Evolutionary conservation across 2,888 invertebrate species (phyloP).

Genomic region (Salpingus planirostris): DNA sequence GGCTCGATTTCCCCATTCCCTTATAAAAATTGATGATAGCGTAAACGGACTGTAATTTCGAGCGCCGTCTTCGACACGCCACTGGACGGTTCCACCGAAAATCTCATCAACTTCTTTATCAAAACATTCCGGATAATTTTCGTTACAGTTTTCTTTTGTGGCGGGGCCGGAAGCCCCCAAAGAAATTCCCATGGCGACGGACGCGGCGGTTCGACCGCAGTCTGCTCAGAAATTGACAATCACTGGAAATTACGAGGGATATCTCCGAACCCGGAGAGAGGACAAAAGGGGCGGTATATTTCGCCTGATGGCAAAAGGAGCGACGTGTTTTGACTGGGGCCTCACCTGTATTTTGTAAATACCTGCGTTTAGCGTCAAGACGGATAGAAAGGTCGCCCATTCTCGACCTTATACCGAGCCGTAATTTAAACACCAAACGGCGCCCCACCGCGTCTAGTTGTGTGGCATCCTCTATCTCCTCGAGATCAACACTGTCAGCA

Average conservation of each 20-base stretch:
- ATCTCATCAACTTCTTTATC: too few relatives aligned
- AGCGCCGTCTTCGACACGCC: too few relatives aligned
- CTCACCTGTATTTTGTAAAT: slow-evolving; percentile 41
- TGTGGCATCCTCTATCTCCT: slow-evolving; percentile 38
- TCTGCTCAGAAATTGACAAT: slow-evolving; percentile 5
- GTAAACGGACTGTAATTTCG: too few relatives aligned
- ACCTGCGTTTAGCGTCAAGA: slow-evolving; percentile 39
- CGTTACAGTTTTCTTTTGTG: too few relatives aligned
- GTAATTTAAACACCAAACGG: slow-evolving; percentile 28
- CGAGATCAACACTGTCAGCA: slow-evolving; percentile 40
- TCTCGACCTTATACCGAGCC: slow-evolving; percentile 19
- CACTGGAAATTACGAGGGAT: slow-evolving; percentile 28
- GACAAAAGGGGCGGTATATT: slow-evolving; percentile 28
- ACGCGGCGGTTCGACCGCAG: too few relatives aligned
- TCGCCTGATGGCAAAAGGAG: slow-evolving; percentile 24
- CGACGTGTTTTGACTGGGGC: slow-evolving; percentile 37
- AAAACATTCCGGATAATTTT: too few relatives aligned
- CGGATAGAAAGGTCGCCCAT: slow-evolving; percentile 27
- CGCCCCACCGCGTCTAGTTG: slow-evolving; percentile 36
- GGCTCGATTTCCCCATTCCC: too few relatives aligned
- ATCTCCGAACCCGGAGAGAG: slow-evolving; percentile 25
- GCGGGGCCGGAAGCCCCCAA: too few relatives aligned
- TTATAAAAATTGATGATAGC: too few relatives aligned
- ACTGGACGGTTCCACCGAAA: too few relatives aligned
- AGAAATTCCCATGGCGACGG: not conserved